Base-by-base conservation (phyloP, 2,888 invertebrate species). In the Ryuthela nishihirai region DNA sequence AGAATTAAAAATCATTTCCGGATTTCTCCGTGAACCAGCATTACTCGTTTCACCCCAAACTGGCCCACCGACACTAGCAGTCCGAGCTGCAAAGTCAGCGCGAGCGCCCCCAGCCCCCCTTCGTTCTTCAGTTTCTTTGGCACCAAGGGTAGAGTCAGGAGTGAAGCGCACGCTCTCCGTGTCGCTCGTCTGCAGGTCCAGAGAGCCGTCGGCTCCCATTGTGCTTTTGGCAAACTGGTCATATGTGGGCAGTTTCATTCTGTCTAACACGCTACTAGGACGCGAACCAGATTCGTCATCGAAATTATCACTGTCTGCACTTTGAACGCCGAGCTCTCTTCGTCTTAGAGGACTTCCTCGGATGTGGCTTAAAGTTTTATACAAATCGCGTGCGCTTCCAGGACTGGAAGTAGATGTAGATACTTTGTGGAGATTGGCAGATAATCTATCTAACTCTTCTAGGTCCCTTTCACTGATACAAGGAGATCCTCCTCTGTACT, bases 391-490 rank as follows among this genome's bases (percentile, higher is more conserved):
- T 6, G 46, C 52, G 18, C 15, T 42, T 10, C 18, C 25, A 10
- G 45, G 34, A 10, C 40, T 53, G 10, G 45, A 9, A 3, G 36
- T 24, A 1, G 60, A n/a, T 17, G 44, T 36, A 9, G 56, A 21
- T 4, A 48, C 62, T 23, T 54, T 62, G 20, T 59, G 54, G 24
- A 62, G 29, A 17, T 59, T 47, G 15, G 62, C 59, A 2, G 62
- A 52, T 9, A 62, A 26, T 5, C 55, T 15, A 20, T 61, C 60
- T 65, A 87, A 77, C 76, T 87, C 85, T 65, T 84, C 85, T 68
- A 87, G 77, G 73, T 87, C 87, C 73, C 85, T 83, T 75, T 87
- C 87, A 72, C 83, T 85, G 66, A 87, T 82, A 70, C 83, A 84
- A 5, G 86, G 83, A 25, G 83, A 83, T 12, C 84, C 82, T 54